Conservation (phyloP, 2,113 vertebrate species). For the Neogobius melanostomus region DNA sequence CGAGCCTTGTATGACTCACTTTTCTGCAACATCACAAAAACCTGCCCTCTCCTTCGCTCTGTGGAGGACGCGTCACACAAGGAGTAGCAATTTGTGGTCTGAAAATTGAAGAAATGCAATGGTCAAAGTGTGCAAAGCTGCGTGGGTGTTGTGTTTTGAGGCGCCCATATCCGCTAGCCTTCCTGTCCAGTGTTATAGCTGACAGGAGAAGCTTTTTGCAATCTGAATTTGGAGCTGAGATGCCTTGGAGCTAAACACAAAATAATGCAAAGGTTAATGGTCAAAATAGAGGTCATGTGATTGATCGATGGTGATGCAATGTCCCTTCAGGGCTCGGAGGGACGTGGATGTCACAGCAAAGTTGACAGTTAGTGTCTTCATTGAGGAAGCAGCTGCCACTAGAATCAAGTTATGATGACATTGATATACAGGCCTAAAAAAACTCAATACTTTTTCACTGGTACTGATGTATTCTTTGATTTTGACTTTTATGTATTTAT, state of each 20-base stretch:
- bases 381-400: not conserved
- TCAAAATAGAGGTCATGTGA: constrained; percentile 32
- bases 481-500: no score
- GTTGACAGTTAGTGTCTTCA: constrained; percentile 14
- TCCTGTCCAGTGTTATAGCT: constrained; percentile 13
- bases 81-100: constrained; percentile 21
- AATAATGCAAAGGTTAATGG: constrained; percentile 53
- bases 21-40: constrained; percentile 15
- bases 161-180: constrained; percentile 6
- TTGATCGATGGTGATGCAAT: constrained; percentile 31
- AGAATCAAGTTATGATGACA: constrained; percentile 6
- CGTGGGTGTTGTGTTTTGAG: constrained; percentile 26
- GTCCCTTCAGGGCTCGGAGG: constrained; percentile 26
- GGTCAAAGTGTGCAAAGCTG: constrained; percentile 16
- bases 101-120: constrained; percentile 18
- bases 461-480: no score
- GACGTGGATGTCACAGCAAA: constrained; percentile 46
- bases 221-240: not conserved
- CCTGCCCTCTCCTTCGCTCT: constrained; percentile 31
- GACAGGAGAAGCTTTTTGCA: constrained; percentile 23
- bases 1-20: constrained; percentile 31
- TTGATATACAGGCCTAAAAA: not conserved
- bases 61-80: constrained; percentile 21
- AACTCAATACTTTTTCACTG: not conserved
- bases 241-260: constrained; percentile 18